A percentile compares a stretch with the other conserved stretches of the same genome.
phyloP scores from a whole-genome alignment of 2,888 invertebrate genomes.

The Morpho achilles region DNA sequence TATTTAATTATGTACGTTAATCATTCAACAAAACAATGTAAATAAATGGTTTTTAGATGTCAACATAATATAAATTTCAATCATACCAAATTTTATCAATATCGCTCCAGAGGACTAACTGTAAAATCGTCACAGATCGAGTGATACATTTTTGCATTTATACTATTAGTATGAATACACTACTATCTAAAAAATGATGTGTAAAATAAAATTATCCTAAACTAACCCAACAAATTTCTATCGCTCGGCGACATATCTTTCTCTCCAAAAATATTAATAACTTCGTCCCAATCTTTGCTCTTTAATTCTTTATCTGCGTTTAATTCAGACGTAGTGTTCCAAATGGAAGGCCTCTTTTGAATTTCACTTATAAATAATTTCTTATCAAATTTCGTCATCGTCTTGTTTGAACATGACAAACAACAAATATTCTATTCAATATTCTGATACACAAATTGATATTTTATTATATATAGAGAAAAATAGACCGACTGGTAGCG shows the following conservation, averaged over 20 bases:
- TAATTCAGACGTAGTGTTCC: constrained; percentile 14
- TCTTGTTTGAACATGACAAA: too few relatives aligned
- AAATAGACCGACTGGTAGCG: constrained; percentile 12
- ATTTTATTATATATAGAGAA: not conserved
- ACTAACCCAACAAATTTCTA: constrained; percentile 18
- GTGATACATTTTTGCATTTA: too few relatives aligned
- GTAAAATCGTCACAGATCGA: too few relatives aligned
- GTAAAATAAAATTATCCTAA: too few relatives aligned
- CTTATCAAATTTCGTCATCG: constrained; percentile 11
- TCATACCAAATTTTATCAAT: too few relatives aligned
- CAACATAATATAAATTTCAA: too few relatives aligned
- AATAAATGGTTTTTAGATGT: too few relatives aligned
- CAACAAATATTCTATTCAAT: not conserved
- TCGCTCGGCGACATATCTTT: constrained; percentile 15
- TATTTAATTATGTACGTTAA: too few relatives aligned
- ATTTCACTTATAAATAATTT: constrained; percentile 20
- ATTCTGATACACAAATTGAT: not conserved
- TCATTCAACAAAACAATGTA: too few relatives aligned
- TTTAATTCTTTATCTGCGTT: constrained; percentile 16
- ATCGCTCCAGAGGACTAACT: too few relatives aligned
- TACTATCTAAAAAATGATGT: too few relatives aligned
- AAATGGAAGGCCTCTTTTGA: constrained; percentile 19
- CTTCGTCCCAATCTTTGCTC: constrained; percentile 22
- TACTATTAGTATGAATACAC: too few relatives aligned
- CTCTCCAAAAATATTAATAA: constrained; percentile 19